Evolutionary conservation across 2,797 vertebrate genomes (phyloP), one percentile per base, ranked within the genome.

Genomic region (Thunnus albacares): DNA sequence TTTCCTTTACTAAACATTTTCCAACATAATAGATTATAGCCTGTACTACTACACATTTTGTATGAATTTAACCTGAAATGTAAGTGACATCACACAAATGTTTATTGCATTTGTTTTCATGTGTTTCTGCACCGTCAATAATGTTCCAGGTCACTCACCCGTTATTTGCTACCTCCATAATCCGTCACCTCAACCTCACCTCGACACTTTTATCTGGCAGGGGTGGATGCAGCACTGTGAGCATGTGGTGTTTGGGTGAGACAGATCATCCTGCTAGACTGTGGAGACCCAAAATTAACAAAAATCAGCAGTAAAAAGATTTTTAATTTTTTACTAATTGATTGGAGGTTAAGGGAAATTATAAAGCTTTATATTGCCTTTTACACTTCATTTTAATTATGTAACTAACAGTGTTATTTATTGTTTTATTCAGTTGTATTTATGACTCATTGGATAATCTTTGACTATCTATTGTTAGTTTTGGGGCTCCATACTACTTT

Each of bases 151-250:
- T 77, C 61, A 68, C 35, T 56, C 59, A n/a, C 0, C 3, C 41
- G 18, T 75, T 56, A 68, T 35, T 66, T 69, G 33, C 77, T 33
- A 62, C 5, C 24, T 28, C 45, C 51, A 79, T 81, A 87, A 89
- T 87, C 88, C 59, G 52, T 87, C 71, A 88, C 74, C 59, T 76
- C 28, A 20, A 79, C 38, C 59, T 88, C 68, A 77, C 66, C 79
- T 81, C 17, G 1, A 71, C 79, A 45, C 45, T 47, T 60, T 71
- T 26, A 81, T 66, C 78, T 60, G 62, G 26, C 11, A 20, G 72
- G 6, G 60, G 61, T 70, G 38, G 6, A 52, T 62, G 61, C 52
- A 26, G 64, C 6, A 47, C 38, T 38, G 35, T 57, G 43, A 78
- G 52, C 66, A 26, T 75, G 74, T 81, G 53, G 20, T 47, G 28